Percentiles rank a stretch among this genome's conserved stretches.
phyloP scores from a whole-genome alignment of 2,797 vertebrate genomes.

The Phyllotis vaccarum region DNA sequence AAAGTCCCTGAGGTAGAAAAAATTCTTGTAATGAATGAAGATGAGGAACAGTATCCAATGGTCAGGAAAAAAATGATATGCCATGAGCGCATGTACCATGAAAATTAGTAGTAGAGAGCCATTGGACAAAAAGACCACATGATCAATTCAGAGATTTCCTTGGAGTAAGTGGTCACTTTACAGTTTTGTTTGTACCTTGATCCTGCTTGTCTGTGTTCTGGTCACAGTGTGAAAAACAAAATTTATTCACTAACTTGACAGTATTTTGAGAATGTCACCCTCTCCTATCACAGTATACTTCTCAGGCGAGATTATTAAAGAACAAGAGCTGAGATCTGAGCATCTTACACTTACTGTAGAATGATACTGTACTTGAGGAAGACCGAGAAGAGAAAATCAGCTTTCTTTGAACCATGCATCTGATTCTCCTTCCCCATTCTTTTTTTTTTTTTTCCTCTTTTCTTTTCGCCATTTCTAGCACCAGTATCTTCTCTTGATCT shows the following conservation, averaged over 20 bases:
- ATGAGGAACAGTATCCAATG: neutral
- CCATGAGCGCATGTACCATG: neutral
- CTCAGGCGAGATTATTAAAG: neutral
- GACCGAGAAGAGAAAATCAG: neutral
- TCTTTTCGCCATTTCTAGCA: neutral
- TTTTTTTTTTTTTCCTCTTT: neutral
- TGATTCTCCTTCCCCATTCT: neutral
- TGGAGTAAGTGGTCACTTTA: neutral
- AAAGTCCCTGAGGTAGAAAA: neutral
- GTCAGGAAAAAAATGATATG: neutral
- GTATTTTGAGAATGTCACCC: neutral
- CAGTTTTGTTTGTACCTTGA: neutral
- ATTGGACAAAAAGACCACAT: neutral
- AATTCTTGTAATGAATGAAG: neutral
- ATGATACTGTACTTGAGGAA: neutral
- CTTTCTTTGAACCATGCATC: neutral
- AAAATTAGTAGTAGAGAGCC: neutral
- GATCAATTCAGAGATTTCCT: neutral
- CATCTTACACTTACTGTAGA: neutral
- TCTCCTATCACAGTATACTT: neutral
- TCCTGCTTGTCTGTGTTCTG: neutral
- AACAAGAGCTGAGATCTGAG: neutral
- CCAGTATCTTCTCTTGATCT: neutral
- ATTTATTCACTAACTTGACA: neutral
- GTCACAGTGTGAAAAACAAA: neutral